Base-by-base conservation (phyloP, 2,888 invertebrate species). In the Hemithea aestivaria region DNA sequence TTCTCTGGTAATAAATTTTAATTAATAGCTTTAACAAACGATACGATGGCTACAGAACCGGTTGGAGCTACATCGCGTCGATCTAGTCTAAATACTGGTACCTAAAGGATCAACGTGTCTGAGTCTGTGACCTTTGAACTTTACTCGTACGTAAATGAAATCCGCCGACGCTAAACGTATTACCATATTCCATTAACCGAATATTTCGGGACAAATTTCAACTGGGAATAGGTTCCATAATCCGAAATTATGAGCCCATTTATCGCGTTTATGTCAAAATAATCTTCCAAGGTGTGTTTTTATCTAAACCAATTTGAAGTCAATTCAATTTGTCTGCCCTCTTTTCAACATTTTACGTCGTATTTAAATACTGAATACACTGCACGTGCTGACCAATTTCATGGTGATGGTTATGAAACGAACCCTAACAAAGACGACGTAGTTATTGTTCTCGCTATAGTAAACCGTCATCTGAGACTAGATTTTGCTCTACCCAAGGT, bases 391-490 rank as follows among this genome's bases (percentile, higher is more conserved):
- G 51, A 51, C 45, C 64, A 62, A 68, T 75, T 69, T 66, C 43
- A 49, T 44, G 40, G 42, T 40, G 33, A 33, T 36, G 27, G 30
- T 55, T 66, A 66, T 63, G 62, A 56, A 66, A 66, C 72, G 69
- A 69, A 71, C 56, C 60, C 33, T 53, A 57, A 78, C 75, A 75
- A 78, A 66, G 63, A 62, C 59, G 41, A 49, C 56, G 46, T 49
- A 59, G 52, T 66, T 68, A 76, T 77, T 82, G 74, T 81, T 74
- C 68, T 69, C 64, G 20, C 32, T 58, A 55, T 26, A 51, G 39
- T 56, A 54, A 45, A 56, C 49, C 60, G 62, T 61, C 67, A 66
- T 62, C 62, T 69, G 66, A 57, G 53, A 58, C 64, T 51, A 65
- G 66, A 70, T 66, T 65, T 65, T 58, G 55, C 53, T 58, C 51